phyloP scores from a whole-genome alignment of 2,888 invertebrate species.

The Mongoloraphidia duomilia region DNA sequence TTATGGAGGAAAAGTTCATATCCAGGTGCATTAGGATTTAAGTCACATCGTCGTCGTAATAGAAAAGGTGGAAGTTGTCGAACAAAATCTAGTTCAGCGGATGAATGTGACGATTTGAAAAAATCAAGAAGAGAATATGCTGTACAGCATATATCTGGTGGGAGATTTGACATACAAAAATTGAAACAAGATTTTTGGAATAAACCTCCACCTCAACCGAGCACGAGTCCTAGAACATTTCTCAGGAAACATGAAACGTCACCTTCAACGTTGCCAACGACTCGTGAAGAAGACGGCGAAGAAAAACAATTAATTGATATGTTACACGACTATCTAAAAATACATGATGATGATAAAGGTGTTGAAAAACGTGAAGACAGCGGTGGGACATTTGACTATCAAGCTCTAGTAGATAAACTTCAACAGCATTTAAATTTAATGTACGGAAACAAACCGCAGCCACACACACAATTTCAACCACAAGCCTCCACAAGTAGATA shows the following conservation, averaged over 20 bases:
- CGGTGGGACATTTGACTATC: constrained; percentile 34
- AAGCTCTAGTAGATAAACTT: constrained; percentile 47
- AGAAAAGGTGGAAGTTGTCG: constrained; percentile 54
- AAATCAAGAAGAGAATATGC: constrained; percentile 34
- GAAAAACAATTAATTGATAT: constrained; percentile 45
- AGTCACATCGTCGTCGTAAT: constrained; percentile 39
- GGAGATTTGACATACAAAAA: constrained; percentile 53
- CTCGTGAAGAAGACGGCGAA: constrained; percentile 30
- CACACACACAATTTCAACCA: constrained; percentile 7
- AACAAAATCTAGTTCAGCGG: constrained; percentile 47
- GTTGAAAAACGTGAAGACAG: constrained; percentile 12
- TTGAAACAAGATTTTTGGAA: constrained; percentile 52
- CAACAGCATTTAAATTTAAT: constrained; percentile 37
- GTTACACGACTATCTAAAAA: constrained; percentile 49
- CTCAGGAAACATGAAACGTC: constrained; percentile 14
- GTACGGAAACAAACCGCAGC: constrained; percentile 13
- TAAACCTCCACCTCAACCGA: constrained; percentile 26
- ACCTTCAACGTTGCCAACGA: constrained; percentile 17
- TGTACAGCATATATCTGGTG: constrained; percentile 39
- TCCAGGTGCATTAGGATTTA: constrained; percentile 50
- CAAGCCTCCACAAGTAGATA: constrained; percentile 7
- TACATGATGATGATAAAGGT: constrained; percentile 32
- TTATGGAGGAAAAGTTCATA: constrained; percentile 74
- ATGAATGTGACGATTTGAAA: constrained; percentile 41
- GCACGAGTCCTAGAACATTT: constrained; percentile 10